Base-by-base conservation (phyloP, 2,797 vertebrate species). In the Caiman crocodilus region DNA sequence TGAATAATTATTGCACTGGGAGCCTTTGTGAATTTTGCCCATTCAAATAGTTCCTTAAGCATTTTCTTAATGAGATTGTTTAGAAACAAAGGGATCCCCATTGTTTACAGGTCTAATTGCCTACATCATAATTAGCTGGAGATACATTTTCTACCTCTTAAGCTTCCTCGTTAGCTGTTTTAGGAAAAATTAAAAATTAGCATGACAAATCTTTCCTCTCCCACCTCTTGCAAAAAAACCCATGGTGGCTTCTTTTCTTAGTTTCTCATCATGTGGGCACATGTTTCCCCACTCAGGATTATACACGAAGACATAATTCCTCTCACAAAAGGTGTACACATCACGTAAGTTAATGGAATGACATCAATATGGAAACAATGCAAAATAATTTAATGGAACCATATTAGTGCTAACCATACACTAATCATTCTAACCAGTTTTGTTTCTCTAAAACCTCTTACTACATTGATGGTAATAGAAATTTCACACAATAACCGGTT, bases 61-160 rank as follows among this genome's bases (percentile, higher is more conserved):
- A 78, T 93, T 94, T 90, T 90, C 30, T 15, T 94, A 93, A 93
- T 93, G 89, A 91, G 80, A 83, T 86, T 84, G 76, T 56, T 77
- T 84, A 64, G 63, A 89, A 61, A 18, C 50, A n/a, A 81, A 91
- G 85, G 5, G 3, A 87, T 71, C 20, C 9, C 87, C 84, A 73
- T 79, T 95, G 79, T 87, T 50, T 75, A 30, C 5, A 23, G 6
- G 91, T 94, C 58, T 76, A 78, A 84, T 81, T 92, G 65, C 30
- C 35, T 81, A 55, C 57, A 87, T 26, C 89, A 61, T 76, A 90
- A 95, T 94, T 93, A 94, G 42, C 0, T 3, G 14, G 7, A 26
- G 59, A 86, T 69, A 79, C 13, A 83, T 89, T 94, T 92, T 92
- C 74, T 95, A 79, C 76, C 74, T 93, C 91, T 93, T 90, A 94